A percentile compares a stretch with the other conserved stretches of the same genome.
phyloP scores from a whole-genome alignment of 2,888 invertebrate species.

The Conops quadrifasciatus region DNA sequence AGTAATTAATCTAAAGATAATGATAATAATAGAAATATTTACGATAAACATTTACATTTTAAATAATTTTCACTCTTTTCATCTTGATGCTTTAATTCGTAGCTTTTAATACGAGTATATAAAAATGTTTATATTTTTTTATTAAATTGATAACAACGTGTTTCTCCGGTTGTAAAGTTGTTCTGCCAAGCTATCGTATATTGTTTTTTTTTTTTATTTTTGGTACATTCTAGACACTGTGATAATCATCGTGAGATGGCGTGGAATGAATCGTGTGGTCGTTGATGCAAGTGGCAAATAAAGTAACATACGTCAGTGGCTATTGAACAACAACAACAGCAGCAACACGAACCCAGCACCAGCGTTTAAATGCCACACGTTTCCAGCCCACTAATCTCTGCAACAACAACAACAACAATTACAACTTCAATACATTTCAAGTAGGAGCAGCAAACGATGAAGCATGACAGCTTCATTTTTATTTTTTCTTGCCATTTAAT shows the following conservation, averaged over 20 bases:
- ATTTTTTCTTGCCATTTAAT: constrained; percentile 15
- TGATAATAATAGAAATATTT: no score
- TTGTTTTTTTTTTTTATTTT: no score
- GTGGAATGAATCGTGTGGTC: no score
- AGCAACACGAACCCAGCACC: neutral
- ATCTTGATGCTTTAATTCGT: no score
- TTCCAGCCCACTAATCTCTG: neutral
- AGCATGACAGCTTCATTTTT: neutral
- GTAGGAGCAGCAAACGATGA: neutral
- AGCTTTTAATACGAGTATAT: no score
- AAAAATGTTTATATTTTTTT: no score
- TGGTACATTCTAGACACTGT: neutral
- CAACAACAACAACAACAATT: neutral
- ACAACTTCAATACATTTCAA: neutral
- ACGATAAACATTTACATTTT: neutral
- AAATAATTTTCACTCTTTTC: neutral
- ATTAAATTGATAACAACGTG: no score
- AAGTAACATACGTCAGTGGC: no score
- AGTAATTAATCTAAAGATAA: no score
- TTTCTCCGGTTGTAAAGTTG: no score
- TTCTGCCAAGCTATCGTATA: no score
- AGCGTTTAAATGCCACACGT: constrained; percentile 18
- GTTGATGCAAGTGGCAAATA: no score
- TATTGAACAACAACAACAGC: neutral
- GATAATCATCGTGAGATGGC: neutral